Base-by-base conservation (phyloP, 2,797 vertebrate species). In the Sciurus vulgaris region DNA sequence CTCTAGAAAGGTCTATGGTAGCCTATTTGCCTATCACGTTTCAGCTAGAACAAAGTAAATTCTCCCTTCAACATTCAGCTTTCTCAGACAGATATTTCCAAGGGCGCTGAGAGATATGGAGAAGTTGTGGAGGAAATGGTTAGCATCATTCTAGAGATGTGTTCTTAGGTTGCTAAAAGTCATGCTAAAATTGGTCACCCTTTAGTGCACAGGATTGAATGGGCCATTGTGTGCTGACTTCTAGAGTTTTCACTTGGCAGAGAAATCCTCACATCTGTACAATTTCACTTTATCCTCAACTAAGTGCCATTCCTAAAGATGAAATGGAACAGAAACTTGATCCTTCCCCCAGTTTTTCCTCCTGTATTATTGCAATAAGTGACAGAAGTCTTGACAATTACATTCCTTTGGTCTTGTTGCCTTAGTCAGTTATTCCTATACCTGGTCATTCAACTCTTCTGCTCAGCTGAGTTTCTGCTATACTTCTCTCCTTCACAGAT, bases 391-490 rank as follows among this genome's bases (percentile, higher is more conserved):
- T 47, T 35, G 1, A 28, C 26, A 38, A 6, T 38, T 26, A 38
- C 2, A 24, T 54, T 18, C 18, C 11, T 35, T 51, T 51, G 38
- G 63, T n/a, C 51, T 35, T 12, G 30, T 12, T 49, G 35, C 2
- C 15, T 38, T 20, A 35, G 20, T 24, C 7, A n/a, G 15, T 9
- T 9, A 9, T 72, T 26, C 2, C 18, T 1, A 2, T 2, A 10
- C 12, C 38, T 72, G 24, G 5, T 14, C 86, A 3, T 7, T 4
- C 3, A 13, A 3, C 6, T 56, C 22, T 67, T 1, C 4, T 20
- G 18, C 4, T 26, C 5, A 4, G 12, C 17, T 24, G 38, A 44
- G 14, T 7, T 72, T 17, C 22, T 11, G 17, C 2, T 2, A 41
- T 2, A 33, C 28, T 56, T 18, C 8, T 41, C 14, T 33, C 18